phyloP scores from a whole-genome alignment of 2,888 invertebrate species.

The Nineta flava region DNA sequence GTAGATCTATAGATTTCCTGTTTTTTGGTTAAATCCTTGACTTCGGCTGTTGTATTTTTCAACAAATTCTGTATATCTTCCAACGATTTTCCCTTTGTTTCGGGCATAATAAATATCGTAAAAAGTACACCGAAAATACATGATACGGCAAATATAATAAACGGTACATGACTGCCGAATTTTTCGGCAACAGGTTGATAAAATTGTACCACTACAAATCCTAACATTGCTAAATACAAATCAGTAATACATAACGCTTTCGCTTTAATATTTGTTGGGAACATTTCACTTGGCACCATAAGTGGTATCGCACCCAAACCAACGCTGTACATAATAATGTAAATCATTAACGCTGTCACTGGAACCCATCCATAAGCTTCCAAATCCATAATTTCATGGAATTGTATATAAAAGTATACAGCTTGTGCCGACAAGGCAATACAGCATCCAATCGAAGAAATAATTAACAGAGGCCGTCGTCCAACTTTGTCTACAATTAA shows the following conservation, averaged over 20 bases:
- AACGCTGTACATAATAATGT: constrained; percentile 9
- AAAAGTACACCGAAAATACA: constrained; percentile 24
- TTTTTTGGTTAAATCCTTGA: background rate
- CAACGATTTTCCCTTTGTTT: constrained; percentile 28
- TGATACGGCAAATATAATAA: constrained; percentile 23
- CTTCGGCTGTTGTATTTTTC: constrained; percentile 10
- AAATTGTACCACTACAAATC: constrained; percentile 26
- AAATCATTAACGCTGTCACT: constrained; percentile 5
- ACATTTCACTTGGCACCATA: constrained; percentile 28
- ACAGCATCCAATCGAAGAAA: constrained; percentile 21
- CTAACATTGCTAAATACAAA: constrained; percentile 23
- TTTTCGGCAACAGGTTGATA: constrained; percentile 25
- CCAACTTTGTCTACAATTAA: constrained; percentile 22
- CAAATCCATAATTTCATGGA: constrained; percentile 13
- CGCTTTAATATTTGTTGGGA: constrained; percentile 27
- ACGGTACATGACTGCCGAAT: constrained; percentile 24
- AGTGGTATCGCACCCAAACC: constrained; percentile 26
- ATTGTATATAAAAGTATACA: constrained; percentile 19
- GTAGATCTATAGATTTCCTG: background rate
- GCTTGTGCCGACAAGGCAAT: constrained; percentile 16
- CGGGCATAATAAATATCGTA: constrained; percentile 23
- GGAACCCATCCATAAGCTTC: constrained; percentile 17
- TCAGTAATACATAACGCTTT: constrained; percentile 25
- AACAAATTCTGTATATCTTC: constrained; percentile 27
- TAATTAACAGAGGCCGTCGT: constrained; percentile 21